Percentiles rank a stretch among this genome's conserved stretches.
Conservation (phyloP, 2,797 vertebrate genomes). For the Micrastur ruficollis region DNA sequence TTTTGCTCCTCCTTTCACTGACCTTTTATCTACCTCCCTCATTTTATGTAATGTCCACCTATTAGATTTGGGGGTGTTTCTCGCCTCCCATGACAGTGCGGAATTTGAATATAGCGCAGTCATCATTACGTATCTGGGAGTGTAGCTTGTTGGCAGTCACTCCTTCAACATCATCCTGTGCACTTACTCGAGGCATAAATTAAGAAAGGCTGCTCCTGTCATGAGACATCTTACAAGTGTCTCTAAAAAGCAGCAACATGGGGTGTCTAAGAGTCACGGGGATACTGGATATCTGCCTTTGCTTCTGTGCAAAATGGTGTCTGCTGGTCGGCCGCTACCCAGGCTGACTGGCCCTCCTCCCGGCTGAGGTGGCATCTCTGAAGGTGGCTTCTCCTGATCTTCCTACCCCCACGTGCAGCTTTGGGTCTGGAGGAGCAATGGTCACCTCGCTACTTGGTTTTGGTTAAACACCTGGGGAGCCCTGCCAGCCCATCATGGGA, state of each 20-base stretch:
- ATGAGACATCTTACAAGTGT: neutral
- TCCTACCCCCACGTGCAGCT: neutral
- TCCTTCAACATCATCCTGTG: neutral
- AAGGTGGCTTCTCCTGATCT: neutral
- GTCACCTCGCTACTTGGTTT: neutral
- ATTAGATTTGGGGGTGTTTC: neutral
- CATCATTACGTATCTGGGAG: neutral
- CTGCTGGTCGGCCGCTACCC: rapidly evolving
- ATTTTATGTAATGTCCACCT: neutral
- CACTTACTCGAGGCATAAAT: neutral
- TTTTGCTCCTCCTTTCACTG: neutral
- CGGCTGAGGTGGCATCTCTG: neutral
- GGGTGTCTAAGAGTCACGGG: neutral
- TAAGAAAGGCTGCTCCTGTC: neutral
- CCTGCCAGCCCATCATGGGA: neutral
- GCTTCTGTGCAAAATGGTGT: neutral
- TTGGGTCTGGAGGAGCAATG: neutral
- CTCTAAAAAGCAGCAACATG: neutral
- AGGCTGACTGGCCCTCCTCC: neutral
- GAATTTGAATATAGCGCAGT: neutral
- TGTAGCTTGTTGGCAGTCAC: rapidly evolving
- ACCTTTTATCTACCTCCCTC: neutral
- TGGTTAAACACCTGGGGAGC: neutral
- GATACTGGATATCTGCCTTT: neutral
- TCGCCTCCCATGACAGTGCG: neutral